Evolutionary conservation across 2,113 vertebrate species (phyloP), one percentile per base, ranked within the genome.

Genomic region (Struthio camelus): DNA sequence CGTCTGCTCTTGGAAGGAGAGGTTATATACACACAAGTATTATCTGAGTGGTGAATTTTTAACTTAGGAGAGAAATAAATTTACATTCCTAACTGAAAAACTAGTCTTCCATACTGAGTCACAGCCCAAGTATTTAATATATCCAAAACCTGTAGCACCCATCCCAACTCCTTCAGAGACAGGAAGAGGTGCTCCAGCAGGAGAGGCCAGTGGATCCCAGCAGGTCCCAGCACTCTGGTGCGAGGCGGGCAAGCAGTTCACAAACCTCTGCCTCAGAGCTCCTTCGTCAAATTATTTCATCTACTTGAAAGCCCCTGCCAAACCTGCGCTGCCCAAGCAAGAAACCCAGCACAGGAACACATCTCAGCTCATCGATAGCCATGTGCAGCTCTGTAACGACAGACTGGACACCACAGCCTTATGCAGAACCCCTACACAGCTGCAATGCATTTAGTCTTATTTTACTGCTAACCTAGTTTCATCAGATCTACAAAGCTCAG

Each of bases 391-490:
- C 75, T 64, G 61, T 88, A 71, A 27, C 6, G 14, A 24, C 1
- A 2, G 71, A 11, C 67, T 73, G 59, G 46, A 23, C 69, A 34
- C 24, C 5, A 3, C 28, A 81, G 71, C 76, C 27, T 72, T 2
- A 0, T 3, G 11, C 18, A 28, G 61, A 81, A 6, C 5, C n/a
- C 23, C 25, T 5, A 6, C 6, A 40, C 25, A 51, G 17, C 73
- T 89, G 62, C 81, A 65, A 10, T 27, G 77, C 58, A 59, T 70
- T 53, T 24, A 61, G 28, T 10, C 71, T 85, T 38, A 6, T 18
- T 38, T 67, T 0, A 0, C 6, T 25, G 48, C 48, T 85, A 53
- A 54, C 0, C 32, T 1, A 59, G 27, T 64, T 90, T 23, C n/a
- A 40, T 42, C 69, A 79, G 36, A 42, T 30, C 61, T 61, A 64